Conservation (phyloP, 2,113 vertebrate species). For the Pandion haliaetus region DNA sequence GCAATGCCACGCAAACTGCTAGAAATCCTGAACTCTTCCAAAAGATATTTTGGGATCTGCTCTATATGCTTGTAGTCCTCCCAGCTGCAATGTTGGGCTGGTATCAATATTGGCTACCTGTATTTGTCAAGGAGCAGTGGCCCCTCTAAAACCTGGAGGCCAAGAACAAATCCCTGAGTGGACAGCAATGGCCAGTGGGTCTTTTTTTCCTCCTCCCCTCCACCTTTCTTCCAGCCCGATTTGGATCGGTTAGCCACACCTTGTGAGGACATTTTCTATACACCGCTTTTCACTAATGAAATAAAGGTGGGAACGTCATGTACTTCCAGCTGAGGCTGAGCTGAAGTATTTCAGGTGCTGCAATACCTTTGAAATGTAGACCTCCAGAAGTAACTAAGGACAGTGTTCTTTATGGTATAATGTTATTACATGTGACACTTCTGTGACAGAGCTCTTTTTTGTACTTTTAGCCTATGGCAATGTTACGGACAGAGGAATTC, state of each 20-base stretch:
- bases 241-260: neutral
- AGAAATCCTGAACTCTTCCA: neutral
- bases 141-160: neutral
- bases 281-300: neutral
- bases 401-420: neutral
- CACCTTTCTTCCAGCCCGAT: neutral
- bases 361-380: neutral
- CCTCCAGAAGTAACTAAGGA: neutral
- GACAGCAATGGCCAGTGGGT: neutral
- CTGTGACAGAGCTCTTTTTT: conserved; percentile 11
- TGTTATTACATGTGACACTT: conserved; percentile 26
- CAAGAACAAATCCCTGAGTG: neutral
- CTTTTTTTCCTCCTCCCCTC: neutral
- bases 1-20: neutral
- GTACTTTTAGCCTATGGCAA: conserved; percentile 30
- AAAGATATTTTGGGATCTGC: neutral
- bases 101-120: neutral
- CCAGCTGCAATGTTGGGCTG: neutral
- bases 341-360: neutral
- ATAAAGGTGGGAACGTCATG: neutral
- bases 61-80: neutral
- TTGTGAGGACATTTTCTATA: neutral
- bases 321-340: neutral
- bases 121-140: neutral
- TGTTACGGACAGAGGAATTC: conserved; percentile 10